Conservation (phyloP, 2,888 invertebrate genomes). For the Ceramica pisi region DNA sequence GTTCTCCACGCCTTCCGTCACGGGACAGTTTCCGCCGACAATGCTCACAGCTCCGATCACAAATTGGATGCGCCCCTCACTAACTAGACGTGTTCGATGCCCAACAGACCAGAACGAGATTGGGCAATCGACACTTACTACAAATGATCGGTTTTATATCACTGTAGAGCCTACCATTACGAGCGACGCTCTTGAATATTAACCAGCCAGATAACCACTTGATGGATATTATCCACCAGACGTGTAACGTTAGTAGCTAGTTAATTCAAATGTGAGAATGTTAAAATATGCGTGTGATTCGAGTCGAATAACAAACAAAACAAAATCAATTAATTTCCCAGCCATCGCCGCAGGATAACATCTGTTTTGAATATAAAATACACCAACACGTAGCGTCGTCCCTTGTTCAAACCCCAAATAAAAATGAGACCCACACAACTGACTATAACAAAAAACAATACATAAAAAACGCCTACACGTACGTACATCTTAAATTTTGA, state of each 20-base stretch:
- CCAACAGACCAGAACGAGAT: slow-evolving; percentile 71
- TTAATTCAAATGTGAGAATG: slow-evolving; percentile 80
- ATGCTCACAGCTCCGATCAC: slow-evolving; percentile 68
- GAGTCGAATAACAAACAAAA: slow-evolving; percentile 85
- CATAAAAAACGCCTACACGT: slow-evolving; percentile 83
- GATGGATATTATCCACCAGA: slow-evolving; percentile 65
- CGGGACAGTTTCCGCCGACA: slow-evolving; percentile 78
- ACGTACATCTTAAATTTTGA: slow-evolving; percentile 88
- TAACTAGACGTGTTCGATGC: slow-evolving; percentile 66
- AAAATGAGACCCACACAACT: slow-evolving; percentile 85
- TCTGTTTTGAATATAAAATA: slow-evolving; percentile 90
- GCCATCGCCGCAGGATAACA: slow-evolving; percentile 84
- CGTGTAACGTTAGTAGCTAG: slow-evolving; percentile 66
- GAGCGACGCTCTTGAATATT: slow-evolving; percentile 64
- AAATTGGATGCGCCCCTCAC: slow-evolving; percentile 75
- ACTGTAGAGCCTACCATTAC: slow-evolving; percentile 52
- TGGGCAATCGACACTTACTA: slow-evolving; percentile 70
- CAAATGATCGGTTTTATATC: slow-evolving; percentile 66
- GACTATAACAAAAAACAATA: slow-evolving; percentile 80
- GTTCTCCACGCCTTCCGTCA: slow-evolving; percentile 80
- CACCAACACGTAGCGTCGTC: slow-evolving; percentile 79
- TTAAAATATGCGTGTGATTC: slow-evolving; percentile 84
- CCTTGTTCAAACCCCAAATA: slow-evolving; percentile 84
- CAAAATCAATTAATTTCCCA: slow-evolving; percentile 88
- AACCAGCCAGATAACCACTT: slow-evolving; percentile 64